Percentiles rank a stretch among this genome's conserved stretches.
These are phyloP conservation scores for Mycteria americana DNA, from an alignment of 2,797 vertebrate genomes.

Conservation along the genomic window DNA sequence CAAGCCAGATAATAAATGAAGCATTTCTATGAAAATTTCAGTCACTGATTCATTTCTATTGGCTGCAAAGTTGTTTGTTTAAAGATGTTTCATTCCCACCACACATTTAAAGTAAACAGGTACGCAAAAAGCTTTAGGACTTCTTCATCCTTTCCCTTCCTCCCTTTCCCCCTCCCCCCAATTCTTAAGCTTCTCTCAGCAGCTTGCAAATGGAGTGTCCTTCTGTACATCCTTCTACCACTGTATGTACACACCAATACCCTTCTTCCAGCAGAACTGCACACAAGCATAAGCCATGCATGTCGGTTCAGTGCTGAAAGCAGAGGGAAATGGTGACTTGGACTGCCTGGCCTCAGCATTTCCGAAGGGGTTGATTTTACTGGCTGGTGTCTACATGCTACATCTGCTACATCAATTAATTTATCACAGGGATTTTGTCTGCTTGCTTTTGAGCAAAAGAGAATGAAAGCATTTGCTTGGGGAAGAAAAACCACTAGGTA, in stretches of 20 bases:
- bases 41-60: background rate
- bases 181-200: background rate
- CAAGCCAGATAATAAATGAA: background rate
- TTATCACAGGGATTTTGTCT: background rate
- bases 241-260: rapidly evolving
- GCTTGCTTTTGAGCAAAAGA: background rate
- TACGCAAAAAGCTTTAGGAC: background rate
- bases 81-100: background rate
- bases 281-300: rapidly evolving
- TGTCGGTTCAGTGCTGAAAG: background rate
- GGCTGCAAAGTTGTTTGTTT: background rate
- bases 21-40: background rate
- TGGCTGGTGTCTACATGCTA: background rate
- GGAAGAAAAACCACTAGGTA: background rate
- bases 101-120: background rate
- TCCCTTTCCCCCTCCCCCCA: background rate
- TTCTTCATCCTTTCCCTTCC: background rate
- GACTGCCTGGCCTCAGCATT: background rate
- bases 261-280: background rate
- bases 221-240: background rate
- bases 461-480: background rate
- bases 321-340: background rate
- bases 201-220: background rate
- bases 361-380: background rate
- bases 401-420: background rate